These are phyloP conservation scores for Anorthoa munda DNA, from an alignment of 2,888 invertebrate genomes.

Conservation along the genomic window DNA sequence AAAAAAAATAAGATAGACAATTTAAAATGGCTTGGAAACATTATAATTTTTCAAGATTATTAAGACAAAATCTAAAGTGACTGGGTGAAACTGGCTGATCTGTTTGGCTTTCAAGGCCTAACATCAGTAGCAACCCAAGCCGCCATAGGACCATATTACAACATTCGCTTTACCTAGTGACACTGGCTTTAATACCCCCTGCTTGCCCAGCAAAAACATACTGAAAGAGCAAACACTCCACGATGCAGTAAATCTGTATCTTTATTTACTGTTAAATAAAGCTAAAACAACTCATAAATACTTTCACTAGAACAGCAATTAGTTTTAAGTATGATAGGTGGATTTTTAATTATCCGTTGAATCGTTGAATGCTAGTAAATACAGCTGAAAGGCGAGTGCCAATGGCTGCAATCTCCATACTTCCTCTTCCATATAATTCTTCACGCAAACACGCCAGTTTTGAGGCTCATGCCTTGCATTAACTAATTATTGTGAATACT, in stretches of 20 bases:
- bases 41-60: too few relatives aligned
- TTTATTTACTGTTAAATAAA: too few relatives aligned
- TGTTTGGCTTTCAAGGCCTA: neutral
- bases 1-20: too few relatives aligned
- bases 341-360: conserved; percentile 53
- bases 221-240: conserved; percentile 6
- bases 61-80: too few relatives aligned
- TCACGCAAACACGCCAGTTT: conserved; percentile 62
- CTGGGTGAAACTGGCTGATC: too few relatives aligned
- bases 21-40: too few relatives aligned
- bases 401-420: conserved; percentile 54
- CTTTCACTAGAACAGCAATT: conserved; percentile 46
- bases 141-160: conserved; percentile 7
- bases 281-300: conserved; percentile 23
- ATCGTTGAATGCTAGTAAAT: conserved; percentile 51
- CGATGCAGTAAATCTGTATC: conserved; percentile 7
- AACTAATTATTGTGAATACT: conserved; percentile 19
- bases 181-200: conserved; percentile 1
- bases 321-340: conserved; percentile 37
- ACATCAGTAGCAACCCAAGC: neutral
- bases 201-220: neutral
- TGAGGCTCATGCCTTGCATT: conserved; percentile 12
- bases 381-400: conserved; percentile 48
- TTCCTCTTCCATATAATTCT: conserved; percentile 62
- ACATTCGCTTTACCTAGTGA: conserved; percentile 15